Conservation (phyloP, 2,113 vertebrate genomes). For the Melierax canorus region DNA sequence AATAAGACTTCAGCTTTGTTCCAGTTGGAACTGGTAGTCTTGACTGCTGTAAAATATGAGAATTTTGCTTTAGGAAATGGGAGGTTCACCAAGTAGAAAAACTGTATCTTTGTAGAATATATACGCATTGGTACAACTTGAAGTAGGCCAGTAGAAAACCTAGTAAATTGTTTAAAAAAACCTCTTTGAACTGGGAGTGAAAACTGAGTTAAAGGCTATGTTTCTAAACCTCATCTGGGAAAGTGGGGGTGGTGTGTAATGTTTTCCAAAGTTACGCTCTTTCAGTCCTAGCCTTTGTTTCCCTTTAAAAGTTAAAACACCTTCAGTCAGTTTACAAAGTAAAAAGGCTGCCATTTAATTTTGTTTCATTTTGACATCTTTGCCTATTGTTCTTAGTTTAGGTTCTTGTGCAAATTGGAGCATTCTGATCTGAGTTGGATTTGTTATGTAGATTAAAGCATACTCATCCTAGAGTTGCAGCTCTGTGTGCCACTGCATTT, state of each 20-base stretch:
- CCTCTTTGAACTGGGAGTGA: background rate
- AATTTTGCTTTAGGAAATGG: background rate
- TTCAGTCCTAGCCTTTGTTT: background rate
- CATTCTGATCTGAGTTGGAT: background rate
- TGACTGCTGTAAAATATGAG: background rate
- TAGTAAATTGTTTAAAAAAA: background rate
- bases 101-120: background rate
- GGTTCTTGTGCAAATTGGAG: background rate
- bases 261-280: background rate
- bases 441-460: background rate
- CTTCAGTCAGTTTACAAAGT: background rate
- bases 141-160: constrained; percentile 9
- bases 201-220: background rate
- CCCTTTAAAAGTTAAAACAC: background rate
- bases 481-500: background rate
- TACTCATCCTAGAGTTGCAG: background rate
- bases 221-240: background rate
- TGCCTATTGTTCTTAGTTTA: background rate
- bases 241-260: rapidly evolving
- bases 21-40: background rate
- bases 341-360: background rate
- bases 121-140: background rate
- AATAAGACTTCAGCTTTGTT: background rate
- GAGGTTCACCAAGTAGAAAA: background rate
- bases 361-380: background rate